Percentiles rank a stretch among this genome's conserved stretches.
Conservation (phyloP, 1,140 invertebrate genomes). For the Lepeophtheirus salmonis region DNA sequence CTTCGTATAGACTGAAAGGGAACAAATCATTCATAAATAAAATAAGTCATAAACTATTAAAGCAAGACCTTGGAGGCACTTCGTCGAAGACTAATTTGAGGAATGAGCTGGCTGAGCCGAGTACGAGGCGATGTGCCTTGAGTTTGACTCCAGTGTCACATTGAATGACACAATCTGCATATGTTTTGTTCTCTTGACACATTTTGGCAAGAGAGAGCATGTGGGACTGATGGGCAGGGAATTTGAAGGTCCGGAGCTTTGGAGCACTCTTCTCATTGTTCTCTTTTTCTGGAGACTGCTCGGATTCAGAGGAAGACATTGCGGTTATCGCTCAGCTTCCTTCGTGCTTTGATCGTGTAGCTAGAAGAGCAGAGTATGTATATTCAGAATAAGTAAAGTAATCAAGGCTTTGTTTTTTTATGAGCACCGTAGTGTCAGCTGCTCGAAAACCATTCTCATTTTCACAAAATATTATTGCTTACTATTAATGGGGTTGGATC, state of each 20-base stretch:
- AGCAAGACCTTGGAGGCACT: not conserved
- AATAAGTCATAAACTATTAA: no score
- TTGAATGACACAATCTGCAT: conserved; percentile 12
- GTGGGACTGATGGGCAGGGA: not conserved
- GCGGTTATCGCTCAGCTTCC: no score
- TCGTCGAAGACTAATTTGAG: conserved; percentile 14
- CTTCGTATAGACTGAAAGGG: not conserved
- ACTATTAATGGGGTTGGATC: no score
- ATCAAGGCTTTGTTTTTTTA: no score
- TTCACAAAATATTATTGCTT: no score
- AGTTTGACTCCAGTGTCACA: not conserved
- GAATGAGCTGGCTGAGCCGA: conserved; percentile 9
- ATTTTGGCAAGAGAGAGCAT: conserved; percentile 14
- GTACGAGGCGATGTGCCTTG: conserved; percentile 5
- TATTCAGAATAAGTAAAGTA: no score
- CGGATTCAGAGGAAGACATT: not conserved
- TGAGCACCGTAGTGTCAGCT: no score
- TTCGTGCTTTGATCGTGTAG: no score
- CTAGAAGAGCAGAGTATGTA: no score
- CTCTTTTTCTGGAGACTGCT: not conserved
- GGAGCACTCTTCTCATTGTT: not conserved
- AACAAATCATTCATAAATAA: no score
- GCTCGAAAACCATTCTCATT: no score
- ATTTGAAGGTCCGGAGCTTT: conserved; percentile 3
- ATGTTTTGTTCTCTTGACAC: conserved; percentile 11